Evolutionary conservation across 2,113 vertebrate species (phyloP).

Genomic region (Microtus pennsylvanicus): DNA sequence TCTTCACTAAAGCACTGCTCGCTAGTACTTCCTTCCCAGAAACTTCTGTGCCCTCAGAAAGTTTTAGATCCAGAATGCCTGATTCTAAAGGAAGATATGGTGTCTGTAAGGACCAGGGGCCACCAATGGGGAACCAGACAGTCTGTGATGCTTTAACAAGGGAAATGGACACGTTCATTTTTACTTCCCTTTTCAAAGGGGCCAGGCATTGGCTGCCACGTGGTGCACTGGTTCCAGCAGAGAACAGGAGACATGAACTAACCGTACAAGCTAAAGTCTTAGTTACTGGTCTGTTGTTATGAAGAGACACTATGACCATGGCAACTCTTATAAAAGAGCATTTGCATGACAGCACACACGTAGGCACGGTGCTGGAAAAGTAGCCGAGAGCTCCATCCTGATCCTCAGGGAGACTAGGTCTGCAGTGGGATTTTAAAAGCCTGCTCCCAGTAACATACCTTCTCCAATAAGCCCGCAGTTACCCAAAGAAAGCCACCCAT

Average conservation of each 20-base stretch:
- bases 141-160: not conserved
- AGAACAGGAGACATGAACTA: not conserved
- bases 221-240: not conserved
- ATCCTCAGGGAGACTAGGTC: not conserved
- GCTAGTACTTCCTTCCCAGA: not conserved
- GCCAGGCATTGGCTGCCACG: not conserved
- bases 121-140: not conserved
- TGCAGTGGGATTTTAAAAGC: not conserved
- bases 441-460: not conserved
- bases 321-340: not conserved
- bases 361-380: not conserved
- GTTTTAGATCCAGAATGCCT: not conserved
- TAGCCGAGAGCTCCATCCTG: not conserved
- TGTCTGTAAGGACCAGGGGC: not conserved
- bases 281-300: not conserved
- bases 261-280: not conserved
- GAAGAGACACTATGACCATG: not conserved
- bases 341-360: not conserved
- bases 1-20: not conserved
- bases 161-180: not conserved
- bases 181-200: not conserved
- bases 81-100: constrained; percentile 12
- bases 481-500: not conserved
- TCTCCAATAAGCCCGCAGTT: not conserved
- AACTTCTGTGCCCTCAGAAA: not conserved